Percentiles rank a stretch among this genome's conserved stretches.
phyloP scores from a whole-genome alignment of 37 sponge, comb jelly and placozoan genomes.

The Cladorhizidae sp. region DNA sequence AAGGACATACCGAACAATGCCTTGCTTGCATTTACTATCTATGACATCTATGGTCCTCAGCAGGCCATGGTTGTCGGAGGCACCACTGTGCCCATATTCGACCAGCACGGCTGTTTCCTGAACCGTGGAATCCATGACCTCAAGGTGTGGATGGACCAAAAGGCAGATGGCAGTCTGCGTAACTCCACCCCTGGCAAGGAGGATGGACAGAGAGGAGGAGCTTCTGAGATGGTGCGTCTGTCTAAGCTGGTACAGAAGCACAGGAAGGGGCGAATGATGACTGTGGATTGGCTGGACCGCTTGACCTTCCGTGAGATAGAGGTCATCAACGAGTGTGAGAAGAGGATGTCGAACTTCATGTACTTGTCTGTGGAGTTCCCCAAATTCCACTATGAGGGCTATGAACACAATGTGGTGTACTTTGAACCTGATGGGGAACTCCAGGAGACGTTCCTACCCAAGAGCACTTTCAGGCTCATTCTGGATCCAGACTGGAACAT shows the following conservation, averaged over 20 bases:
- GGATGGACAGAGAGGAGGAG: slow-evolving; percentile 36
- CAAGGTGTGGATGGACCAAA: slow-evolving; percentile 77
- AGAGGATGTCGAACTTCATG: slow-evolving; percentile 73
- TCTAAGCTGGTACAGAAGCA: slow-evolving; percentile 86
- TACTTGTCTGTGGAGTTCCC: slow-evolving; percentile 91
- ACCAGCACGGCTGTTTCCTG: slow-evolving; percentile 67
- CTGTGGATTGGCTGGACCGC: slow-evolving; percentile 96
- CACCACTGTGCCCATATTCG: slow-evolving; percentile 84
- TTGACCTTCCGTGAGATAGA: slow-evolving; percentile 93
- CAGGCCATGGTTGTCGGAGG: slow-evolving; percentile 65
- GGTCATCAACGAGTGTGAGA: slow-evolving; percentile 91
- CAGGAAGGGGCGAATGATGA: slow-evolving; percentile 84
- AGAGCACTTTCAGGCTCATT: slow-evolving; percentile 61
- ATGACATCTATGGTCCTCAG: slow-evolving; percentile 52
- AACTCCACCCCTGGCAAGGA: slow-evolving; percentile 69
- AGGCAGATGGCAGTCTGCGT: slow-evolving; percentile 52
- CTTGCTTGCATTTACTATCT: slow-evolving; percentile 78
- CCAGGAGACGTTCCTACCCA: slow-evolving; percentile 21
- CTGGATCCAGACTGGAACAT: slow-evolving; percentile 76
- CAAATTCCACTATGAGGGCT: slow-evolving; percentile 62
- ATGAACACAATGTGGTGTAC: slow-evolving; percentile 79
- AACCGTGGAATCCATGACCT: slow-evolving; percentile 82
- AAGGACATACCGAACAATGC: slow-evolving; percentile 86
- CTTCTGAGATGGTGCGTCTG: slow-evolving; percentile 69
- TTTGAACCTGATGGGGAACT: slow-evolving; percentile 69